phyloP scores from a whole-genome alignment of 2,888 invertebrate genomes.

The Drosophila mettleri region DNA sequence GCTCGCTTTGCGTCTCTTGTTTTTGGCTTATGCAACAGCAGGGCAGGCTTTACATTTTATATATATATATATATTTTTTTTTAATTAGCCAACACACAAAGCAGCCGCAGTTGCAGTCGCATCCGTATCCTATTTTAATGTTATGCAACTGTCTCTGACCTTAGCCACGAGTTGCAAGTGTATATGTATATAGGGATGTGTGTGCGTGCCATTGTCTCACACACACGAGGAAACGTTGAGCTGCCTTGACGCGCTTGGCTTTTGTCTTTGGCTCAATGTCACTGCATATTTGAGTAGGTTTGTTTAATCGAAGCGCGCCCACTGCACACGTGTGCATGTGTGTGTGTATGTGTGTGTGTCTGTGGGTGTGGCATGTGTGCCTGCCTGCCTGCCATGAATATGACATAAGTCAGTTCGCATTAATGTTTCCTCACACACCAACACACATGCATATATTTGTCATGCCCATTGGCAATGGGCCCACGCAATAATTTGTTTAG shows the following conservation, averaged over 20 bases:
- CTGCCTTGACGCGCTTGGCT: slow-evolving; percentile 31
- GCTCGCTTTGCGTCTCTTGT: slow-evolving; percentile 7
- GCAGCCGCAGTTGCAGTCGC: slow-evolving; percentile 7
- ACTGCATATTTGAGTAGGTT: slow-evolving; percentile 75
- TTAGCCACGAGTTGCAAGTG: slow-evolving; percentile 36
- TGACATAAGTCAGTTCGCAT: slow-evolving; percentile 60
- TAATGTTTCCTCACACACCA: slow-evolving; percentile 23
- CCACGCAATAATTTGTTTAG: slow-evolving; percentile 49
- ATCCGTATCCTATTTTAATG: slow-evolving; percentile 18
- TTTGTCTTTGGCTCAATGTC: slow-evolving; percentile 76
- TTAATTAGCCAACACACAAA: slow-evolving; percentile 46
- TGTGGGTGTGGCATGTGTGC: slow-evolving; percentile 44
- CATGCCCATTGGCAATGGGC: slow-evolving; percentile 9
- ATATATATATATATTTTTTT: slow-evolving; percentile 14
- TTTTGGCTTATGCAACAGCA: slow-evolving; percentile 41
- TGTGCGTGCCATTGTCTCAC: slow-evolving; percentile 27
- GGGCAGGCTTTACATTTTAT: no score
- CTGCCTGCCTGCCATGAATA: slow-evolving; percentile 55
- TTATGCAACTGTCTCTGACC: slow-evolving; percentile 51
- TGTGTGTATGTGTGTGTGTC: slow-evolving; percentile 2
- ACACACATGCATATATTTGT: background rate
- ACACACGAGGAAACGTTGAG: slow-evolving; percentile 11
- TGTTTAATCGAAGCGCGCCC: slow-evolving; percentile 75
- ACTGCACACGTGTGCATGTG: slow-evolving; percentile 19
- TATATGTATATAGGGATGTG: background rate